Base-by-base conservation (phyloP, 2,797 vertebrate genomes). In the Aeoliscus strigatus region DNA sequence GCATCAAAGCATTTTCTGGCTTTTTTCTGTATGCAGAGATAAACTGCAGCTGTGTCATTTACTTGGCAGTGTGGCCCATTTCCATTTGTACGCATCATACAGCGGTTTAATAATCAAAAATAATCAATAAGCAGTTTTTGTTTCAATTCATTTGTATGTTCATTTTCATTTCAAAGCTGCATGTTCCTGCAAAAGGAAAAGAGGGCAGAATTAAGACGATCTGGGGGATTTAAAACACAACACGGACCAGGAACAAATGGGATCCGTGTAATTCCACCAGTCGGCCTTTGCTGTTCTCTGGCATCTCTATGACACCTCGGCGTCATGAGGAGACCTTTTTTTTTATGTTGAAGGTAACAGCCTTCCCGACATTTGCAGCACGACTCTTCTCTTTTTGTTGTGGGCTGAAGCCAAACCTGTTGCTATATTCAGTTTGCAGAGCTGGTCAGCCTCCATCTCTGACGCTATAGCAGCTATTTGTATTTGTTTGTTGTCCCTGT, bases 401-500 rank as follows among this genome's bases (percentile, higher is more conserved):
- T 2, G 13, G 66, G 47, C 47, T 68, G 51, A 71, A 71, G 61
- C 70, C 44, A 50, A 69, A 64, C 66, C 38, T 57, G 66, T 76
- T 50, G 62, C 70, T 69, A 37, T 59, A 71, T 67, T 71, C 57
- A 56, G 64, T 79, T 73, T 77, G 45, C 73, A 66, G 70, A 73
- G 53, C 70, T 51, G 66, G 61, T 66, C 67, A 68, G 69, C 55
- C 50, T 29, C 66, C 60, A 64, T 64, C 76, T 65, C 70, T 48
- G 44, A 75, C 74, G 72, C 63, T 68, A 77, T 45, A 68, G 42
- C 49, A 44, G 33, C 47, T 75, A 65, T 81, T 82, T 83, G 63
- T 81, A 61, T 85, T 86, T 78, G 74, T 81, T 82, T 76, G 69
- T 47, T 40, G 60, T 65, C 66, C 44, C 66, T 80, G 77, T 76